phyloP scores from a whole-genome alignment of 2,888 invertebrate genomes.

The Epinotia ramella region DNA sequence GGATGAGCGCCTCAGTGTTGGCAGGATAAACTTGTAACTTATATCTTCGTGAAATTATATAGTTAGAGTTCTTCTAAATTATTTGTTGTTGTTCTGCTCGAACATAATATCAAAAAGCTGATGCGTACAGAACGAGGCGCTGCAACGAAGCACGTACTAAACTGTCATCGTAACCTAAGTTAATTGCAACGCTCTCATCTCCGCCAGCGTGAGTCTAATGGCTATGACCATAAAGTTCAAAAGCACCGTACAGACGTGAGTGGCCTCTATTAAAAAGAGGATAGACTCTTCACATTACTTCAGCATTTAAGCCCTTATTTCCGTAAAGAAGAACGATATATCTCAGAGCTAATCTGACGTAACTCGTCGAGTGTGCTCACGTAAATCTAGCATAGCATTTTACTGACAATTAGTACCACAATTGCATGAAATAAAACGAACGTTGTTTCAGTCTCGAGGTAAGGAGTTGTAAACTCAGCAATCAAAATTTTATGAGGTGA shows the following conservation, averaged over 20 bases:
- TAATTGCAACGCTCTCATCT: constrained; percentile 13
- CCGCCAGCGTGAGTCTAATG: neutral
- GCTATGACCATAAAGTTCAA: constrained; percentile 5
- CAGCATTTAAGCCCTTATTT: constrained; percentile 2
- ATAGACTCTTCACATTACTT: neutral
- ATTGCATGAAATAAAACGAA: neutral
- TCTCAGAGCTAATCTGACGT: neutral
- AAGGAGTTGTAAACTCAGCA: constrained; percentile 3
- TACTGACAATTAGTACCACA: neutral
- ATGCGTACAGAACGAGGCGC: neutral
- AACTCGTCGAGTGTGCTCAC: neutral
- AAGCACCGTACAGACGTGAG: too few relatives aligned
- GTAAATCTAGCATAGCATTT: neutral
- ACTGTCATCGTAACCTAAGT: constrained; percentile 23
- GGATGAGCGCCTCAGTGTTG: too few relatives aligned
- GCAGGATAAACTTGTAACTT: too few relatives aligned
- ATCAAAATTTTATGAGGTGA: constrained; percentile 21
- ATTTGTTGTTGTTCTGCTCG: neutral
- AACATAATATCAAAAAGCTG: neutral
- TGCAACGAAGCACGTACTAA: constrained; percentile 18
- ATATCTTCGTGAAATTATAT: neutral
- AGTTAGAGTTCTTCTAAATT: neutral
- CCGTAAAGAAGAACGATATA: neutral
- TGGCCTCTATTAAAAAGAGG: neutral
- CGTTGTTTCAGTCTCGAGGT: neutral